Evolutionary conservation across 2,113 vertebrate genomes (phyloP), one percentile per base, ranked within the genome.

Genomic region (Nicator chloris): DNA sequence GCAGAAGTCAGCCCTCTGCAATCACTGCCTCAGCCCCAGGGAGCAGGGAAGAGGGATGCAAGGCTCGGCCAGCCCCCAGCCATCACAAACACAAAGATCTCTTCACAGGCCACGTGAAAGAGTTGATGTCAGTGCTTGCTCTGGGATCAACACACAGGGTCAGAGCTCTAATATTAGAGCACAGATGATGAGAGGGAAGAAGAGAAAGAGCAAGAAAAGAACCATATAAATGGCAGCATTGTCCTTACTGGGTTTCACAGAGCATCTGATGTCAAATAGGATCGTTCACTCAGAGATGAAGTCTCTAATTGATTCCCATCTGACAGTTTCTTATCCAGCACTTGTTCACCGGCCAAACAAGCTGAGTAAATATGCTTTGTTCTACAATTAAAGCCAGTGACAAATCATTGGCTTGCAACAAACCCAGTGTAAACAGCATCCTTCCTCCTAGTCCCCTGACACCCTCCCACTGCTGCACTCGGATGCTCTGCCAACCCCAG

Each of bases 311-410:
- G 88, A 96, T 86, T 97, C 95, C 92, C 86, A 51, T 82, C 86
- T 82, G 92, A 96, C 82, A 79, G 71, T 90, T 96, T 85, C 93
- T 90, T 86, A 92, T 96, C 92, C 96, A 97, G 88, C 91, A 83
- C 66, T 94, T 90, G 94, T 89, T 69, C 61, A 17, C 51, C 4
- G 0, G 80, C 93, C 90, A 96, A 96, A 91, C 91, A 96, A 91
- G 86, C 94, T 93, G 82, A 95, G 92, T 93, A 95, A 96, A 97
- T 83, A 95, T 9, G 24, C 77, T 96, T 63, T 88, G 72, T 71
- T 93, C 85, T 86, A 54, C 69, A 57, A 79, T 78, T 88, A 89
- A 81, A 71, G 54, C 57, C 40, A 51, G 57, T 57, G 70, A 83
- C 33, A 6, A 94, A 86, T 63, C 80, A 40, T 4, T 64, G 40